Evolutionary conservation across 2,797 vertebrate species (phyloP), one percentile per base, ranked within the genome.

Genomic region (Fratercula arctica): DNA sequence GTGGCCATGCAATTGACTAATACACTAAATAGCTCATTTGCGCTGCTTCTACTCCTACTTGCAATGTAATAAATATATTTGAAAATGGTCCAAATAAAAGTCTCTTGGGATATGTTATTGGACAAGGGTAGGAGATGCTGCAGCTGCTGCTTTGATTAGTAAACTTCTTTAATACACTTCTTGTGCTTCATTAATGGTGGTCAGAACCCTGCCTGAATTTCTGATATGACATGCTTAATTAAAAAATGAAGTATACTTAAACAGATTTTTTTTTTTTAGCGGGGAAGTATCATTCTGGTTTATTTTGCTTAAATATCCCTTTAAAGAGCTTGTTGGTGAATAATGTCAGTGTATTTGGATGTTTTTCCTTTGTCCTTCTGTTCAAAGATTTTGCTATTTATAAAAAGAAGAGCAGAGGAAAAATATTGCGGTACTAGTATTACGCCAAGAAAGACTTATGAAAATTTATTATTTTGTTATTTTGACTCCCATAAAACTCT

Each of bases 91-190:
- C 89, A 87, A 54, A 60, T 41, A 57, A 59, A 72, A 85, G 20
- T 74, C 87, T 92, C 84, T 86, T 81, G 91, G 79, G 90, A 91
- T 41, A 3, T 46, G 61, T 80, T 91, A 53, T 68, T 93, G 86
- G 90, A 76, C 74, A 69, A 46, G 70, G 72, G 75, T 41, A 89
- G 86, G 90, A 95, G 94, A 89, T 94, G 84, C 81, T 94, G 84
- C 88, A 96, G 92, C 91, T 95, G 93, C 92, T 95, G 88, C 86
- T 95, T 92, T 90, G 89, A 81, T 95, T 67, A 69, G 84, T 68
- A 66, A 93, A 97, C 88, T 96, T 95, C 76, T 92, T 92, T 83
- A 92, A 75, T 70, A 59, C 37, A n/a, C 56, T 92, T 69, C 74
- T 90, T 83, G 53, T 88, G 84, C 88, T 56, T 94, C 77, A 39